Conservation (phyloP, 2,888 invertebrate species). For the Tetropium fuscum region DNA sequence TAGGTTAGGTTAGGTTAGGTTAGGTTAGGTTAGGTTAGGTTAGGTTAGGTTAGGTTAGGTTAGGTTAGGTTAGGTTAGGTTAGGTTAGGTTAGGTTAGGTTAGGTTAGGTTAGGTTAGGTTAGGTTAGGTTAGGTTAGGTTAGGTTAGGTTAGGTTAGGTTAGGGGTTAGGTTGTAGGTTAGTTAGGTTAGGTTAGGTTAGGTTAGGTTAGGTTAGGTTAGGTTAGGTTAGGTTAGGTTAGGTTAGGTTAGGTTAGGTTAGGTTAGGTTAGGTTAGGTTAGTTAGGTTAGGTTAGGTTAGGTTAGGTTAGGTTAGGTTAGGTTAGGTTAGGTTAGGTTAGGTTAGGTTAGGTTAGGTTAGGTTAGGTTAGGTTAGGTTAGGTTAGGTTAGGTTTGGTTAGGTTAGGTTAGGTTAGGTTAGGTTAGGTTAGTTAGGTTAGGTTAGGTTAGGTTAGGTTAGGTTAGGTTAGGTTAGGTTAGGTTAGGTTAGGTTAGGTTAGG, state of each 20-base stretch:
- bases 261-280: conserved; percentile 15
- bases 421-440: conserved; percentile 32
- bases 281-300: not conserved
- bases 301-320: conserved; percentile 20
- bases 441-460: conserved; percentile 33
- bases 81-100: conserved; percentile 26
- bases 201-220: conserved; percentile 20
- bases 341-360: conserved; percentile 31
- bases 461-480: conserved; percentile 33
- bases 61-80: conserved; percentile 26
- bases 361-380: conserved; percentile 27
- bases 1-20: conserved; percentile 45
- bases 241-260: conserved; percentile 22
- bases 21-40: conserved; percentile 49
- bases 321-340: conserved; percentile 22
- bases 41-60: conserved; percentile 45
- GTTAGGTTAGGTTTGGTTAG: conserved; percentile 31
- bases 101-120: conserved; percentile 26
- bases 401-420: conserved; percentile 31
- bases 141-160: conserved; percentile 26
- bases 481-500: conserved; percentile 33
- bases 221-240: conserved; percentile 28
- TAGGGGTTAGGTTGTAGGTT: conserved; percentile 17
- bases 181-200: conserved; percentile 20
- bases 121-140: conserved; percentile 26